Conservation (phyloP, 1,140 invertebrate genomes). For the Portunus trituberculatus region DNA sequence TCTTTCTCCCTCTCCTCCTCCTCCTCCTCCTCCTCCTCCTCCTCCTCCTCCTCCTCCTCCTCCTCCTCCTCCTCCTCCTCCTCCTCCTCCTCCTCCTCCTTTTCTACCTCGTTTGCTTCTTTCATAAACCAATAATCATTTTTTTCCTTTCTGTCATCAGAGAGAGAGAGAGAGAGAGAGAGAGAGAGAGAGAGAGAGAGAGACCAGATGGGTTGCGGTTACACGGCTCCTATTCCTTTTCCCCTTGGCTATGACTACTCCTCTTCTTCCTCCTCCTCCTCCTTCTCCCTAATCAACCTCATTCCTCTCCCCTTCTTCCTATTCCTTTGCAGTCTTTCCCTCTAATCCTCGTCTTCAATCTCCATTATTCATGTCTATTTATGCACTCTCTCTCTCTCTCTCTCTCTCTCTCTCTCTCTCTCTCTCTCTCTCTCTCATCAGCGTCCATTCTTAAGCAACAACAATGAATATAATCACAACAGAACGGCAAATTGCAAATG, state of each 20-base stretch:
- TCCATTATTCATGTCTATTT: background rate
- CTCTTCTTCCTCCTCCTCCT: background rate
- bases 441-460: no score
- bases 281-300: background rate
- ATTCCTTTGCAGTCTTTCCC: background rate
- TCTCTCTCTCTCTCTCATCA: no score
- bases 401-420: no score
- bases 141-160: background rate
- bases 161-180: slow-evolving; percentile 1
- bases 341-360: background rate
- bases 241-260: background rate
- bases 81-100: background rate
- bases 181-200: background rate
- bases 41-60: background rate
- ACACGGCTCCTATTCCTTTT: background rate
- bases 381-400: no score
- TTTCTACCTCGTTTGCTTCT: background rate
- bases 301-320: background rate
- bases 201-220: background rate
- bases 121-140: background rate
- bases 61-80: background rate
- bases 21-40: background rate
- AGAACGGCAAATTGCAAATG: no score
- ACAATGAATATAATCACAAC: no score
- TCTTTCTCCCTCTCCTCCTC: background rate